Base-by-base conservation (phyloP, 2,113 vertebrate species). In the Myotis yumanensis region DNA sequence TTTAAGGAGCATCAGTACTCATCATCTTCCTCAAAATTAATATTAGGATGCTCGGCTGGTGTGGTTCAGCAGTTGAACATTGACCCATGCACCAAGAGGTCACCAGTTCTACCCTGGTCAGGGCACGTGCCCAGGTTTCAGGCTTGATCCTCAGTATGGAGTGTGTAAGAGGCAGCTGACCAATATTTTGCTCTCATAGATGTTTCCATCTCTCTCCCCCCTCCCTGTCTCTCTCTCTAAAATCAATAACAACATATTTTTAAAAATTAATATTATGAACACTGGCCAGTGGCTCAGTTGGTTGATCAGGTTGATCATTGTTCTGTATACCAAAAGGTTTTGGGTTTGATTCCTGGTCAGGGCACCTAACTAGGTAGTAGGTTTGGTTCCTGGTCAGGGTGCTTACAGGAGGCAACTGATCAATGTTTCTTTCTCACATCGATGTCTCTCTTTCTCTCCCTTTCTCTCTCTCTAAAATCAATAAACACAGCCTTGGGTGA, bases 21-120 rank as follows among this genome's bases (percentile, higher is more conserved):
- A 81, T 95, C 4, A 93, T 93, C 20, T 89, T 96, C 81, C 51
- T n/a, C 72, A 86, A 64, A 94, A 96, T 51, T 93, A 96, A 95
- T 90, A 66, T 35, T 68, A 40, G 90, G 93, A 90, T 2, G 1
- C 30, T 28, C 30, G 30, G 62, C 28, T 32, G 6, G 64, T 66
- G 64, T 12, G 1, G 30, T 7, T 66, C 64, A 66, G 30, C 14
- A 11, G 64, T 32, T 66, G 64, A 32, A 5, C 30, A 66, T 32
- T 1, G 14, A 7, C 64, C 64, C 30, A 7, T 16, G 15, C 14
- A 66, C 64, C 30, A 66, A 16, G 30, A 32, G 30, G 64, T 66
- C 30, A 30, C 15, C 28, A 16, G 64, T 66, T 66, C 64, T 66
- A 66, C 14, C 14, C 30, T 66, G 64, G 64, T 66, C 28, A 66